A percentile compares a stretch with the other conserved stretches of the same genome.
Conservation (phyloP, 2,888 invertebrate species). For the Chalcosyrphus nemorum region DNA sequence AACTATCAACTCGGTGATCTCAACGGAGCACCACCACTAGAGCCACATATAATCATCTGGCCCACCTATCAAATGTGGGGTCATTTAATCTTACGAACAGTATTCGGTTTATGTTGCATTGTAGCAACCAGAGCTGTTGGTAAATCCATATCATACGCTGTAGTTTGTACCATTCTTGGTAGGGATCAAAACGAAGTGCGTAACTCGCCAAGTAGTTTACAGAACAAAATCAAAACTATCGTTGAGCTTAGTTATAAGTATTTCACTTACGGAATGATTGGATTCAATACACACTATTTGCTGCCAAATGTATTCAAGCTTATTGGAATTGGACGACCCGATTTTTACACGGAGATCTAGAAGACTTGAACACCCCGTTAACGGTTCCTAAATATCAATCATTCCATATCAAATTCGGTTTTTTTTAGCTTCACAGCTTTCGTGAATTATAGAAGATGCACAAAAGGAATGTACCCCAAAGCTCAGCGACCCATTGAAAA, state of each 20-base stretch:
- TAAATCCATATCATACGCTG: conserved; percentile 87
- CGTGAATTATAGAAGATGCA: background rate
- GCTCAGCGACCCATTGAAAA: background rate
- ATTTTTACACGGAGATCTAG: conserved; percentile 93
- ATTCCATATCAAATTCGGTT: conserved; percentile 59
- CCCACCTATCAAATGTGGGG: conserved; percentile 89
- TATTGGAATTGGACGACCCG: conserved; percentile 90
- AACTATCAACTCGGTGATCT: conserved; percentile 91
- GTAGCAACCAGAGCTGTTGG: conserved; percentile 86
- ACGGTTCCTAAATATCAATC: conserved; percentile 32
- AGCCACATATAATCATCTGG: conserved; percentile 91
- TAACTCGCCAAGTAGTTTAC: conserved; percentile 85
- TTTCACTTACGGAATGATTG: conserved; percentile 90
- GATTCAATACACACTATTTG: conserved; percentile 89
- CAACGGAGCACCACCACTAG: conserved; percentile 85
- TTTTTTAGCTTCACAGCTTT: background rate
- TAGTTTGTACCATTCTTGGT: conserved; percentile 87
- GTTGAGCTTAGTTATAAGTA: conserved; percentile 93
- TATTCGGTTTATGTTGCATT: conserved; percentile 89
- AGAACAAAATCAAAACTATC: conserved; percentile 88
- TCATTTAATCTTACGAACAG: conserved; percentile 86
- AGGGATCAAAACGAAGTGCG: conserved; percentile 86
- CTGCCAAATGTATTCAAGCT: conserved; percentile 90
- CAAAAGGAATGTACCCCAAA: background rate
- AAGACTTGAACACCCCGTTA: background rate